Conservation (phyloP, 2,797 vertebrate species). For the Smutsia temminckii region DNA sequence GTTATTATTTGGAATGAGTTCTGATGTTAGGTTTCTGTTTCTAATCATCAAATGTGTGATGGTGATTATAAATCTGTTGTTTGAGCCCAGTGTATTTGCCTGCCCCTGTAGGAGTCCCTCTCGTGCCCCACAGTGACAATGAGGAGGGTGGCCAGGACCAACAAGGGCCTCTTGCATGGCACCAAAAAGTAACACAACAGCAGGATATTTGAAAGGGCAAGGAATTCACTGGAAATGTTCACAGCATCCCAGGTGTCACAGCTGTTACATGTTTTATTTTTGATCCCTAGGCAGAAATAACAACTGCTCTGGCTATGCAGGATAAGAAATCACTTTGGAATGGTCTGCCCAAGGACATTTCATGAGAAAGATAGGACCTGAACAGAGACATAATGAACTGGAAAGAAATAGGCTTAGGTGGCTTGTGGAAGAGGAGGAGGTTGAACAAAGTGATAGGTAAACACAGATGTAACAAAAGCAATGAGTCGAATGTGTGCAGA, state of each 20-base stretch:
- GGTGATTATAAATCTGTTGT: not conserved
- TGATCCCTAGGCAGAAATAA: not conserved
- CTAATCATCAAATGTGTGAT: not conserved
- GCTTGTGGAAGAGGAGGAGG: not conserved
- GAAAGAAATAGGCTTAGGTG: not conserved
- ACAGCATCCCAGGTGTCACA: not conserved
- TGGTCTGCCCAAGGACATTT: not conserved
- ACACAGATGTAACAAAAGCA: not conserved
- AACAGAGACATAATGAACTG: not conserved
- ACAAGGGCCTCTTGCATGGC: accelerated
- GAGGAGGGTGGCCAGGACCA: not conserved
- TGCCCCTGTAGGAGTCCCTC: not conserved
- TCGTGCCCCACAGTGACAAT: accelerated
- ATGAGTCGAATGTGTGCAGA: not conserved
- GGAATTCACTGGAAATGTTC: not conserved
- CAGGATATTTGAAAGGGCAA: not conserved
- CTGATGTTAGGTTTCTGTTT: not conserved
- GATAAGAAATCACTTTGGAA: not conserved
- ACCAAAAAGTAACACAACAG: too few relatives aligned
- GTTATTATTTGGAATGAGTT: not conserved
- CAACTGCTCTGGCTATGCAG: not conserved
- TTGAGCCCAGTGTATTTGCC: not conserved
- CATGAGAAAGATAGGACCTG: not conserved
- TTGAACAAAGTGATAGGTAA: not conserved
- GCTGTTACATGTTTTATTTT: not conserved